Conservation (phyloP, 2,888 invertebrate species). For the Rhaphigaster nebulosa region DNA sequence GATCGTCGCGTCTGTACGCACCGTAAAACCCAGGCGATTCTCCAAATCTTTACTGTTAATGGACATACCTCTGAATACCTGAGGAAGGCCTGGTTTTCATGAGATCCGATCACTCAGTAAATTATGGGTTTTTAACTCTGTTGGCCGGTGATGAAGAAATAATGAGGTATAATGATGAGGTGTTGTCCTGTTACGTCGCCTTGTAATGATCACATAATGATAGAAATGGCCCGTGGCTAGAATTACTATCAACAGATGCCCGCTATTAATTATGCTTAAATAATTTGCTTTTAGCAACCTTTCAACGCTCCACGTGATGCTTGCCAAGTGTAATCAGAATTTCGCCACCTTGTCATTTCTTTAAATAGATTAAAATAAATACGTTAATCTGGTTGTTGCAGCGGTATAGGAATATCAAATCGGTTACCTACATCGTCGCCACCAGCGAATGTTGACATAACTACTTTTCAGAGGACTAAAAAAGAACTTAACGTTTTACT, state of each 20-base stretch:
- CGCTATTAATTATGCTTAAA: not conserved
- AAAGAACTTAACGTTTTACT: no score
- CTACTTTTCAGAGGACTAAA: no score
- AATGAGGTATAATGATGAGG: slow-evolving; percentile 12
- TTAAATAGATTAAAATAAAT: no score
- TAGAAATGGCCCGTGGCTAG: not conserved
- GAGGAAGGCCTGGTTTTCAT: not conserved
- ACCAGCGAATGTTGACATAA: no score
- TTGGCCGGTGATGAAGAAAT: not conserved
- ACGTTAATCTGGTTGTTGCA: not conserved
- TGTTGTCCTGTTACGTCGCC: not conserved
- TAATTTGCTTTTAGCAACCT: not conserved
- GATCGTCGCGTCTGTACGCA: no score
- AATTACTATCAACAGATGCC: slow-evolving; percentile 3
- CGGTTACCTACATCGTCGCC: no score
- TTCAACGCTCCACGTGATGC: not conserved
- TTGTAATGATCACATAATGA: slow-evolving; percentile 8
- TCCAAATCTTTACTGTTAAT: not conserved
- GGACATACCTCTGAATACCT: not conserved
- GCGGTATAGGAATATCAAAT: no score
- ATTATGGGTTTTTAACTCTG: slow-evolving; percentile 26
- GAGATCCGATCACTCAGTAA: not conserved
- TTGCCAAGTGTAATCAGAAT: not conserved
- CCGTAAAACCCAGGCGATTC: not conserved
- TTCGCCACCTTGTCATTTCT: not conserved